Evolutionary conservation across 2,113 vertebrate species (phyloP).

Genomic region (cat (Felis catus)): F.catus_Fca126_mat1.0 CM031418.1:96450501-96451000

Average conservation of each 20-base stretch:
- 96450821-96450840: not conserved
- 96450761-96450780: not conserved
- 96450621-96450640: not conserved
- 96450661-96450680: not conserved
- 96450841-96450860: not conserved
- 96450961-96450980: not conserved
- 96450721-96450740: not conserved
- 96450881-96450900: not conserved
- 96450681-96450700: not conserved
- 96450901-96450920: not conserved
- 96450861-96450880: not conserved
- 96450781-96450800: not conserved
- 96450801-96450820: not conserved
- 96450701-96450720: not conserved
- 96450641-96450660: not conserved
- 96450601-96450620: not conserved
- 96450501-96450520: constrained; percentile 2
- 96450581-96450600: not conserved
- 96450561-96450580: not conserved
- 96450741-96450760: not conserved
- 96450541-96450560: not conserved
- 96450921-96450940: not conserved
- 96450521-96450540: not conserved
- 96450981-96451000: not conserved
- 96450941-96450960: not conserved